Base-by-base conservation (phyloP, 1,140 invertebrate genomes). In the Drosophila nigromelanica region DNA sequence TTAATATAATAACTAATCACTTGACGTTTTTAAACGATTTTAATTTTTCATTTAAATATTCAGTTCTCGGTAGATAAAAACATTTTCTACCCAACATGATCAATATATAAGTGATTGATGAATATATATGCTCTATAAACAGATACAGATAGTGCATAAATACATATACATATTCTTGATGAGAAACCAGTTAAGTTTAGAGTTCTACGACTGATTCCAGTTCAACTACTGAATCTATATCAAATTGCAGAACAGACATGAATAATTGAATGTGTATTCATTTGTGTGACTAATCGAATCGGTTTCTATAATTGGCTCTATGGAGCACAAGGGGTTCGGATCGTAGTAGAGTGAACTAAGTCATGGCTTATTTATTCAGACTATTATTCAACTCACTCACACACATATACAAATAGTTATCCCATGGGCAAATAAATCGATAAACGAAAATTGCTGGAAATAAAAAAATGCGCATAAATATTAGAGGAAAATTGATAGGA, bases 401-500 rank as follows among this genome's bases (percentile, higher is more conserved):
- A 37, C 42, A 63, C 61, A 71, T 33, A 56, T 51, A 35, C 33
- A 35, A 35, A 51, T 73, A 40, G 51, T 61, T 35, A 42, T 14
- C 40, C n/a, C 40, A 43, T 43, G 6, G 40, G n/a, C 69, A 56
- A 55, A 56, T 69, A 82, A 82, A 83, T 82, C 79, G 73, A 82
- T 83, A 82, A 75, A 67, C 60, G 66, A 75, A 27, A 27, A 27
- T 27, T 27, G 27, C 27, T 27, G 73, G 51, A 85, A 80, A 83
- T 73, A 83, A 81, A 45, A 76, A 67, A 68, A 18, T 43, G 30
- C 66, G 71, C 69, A 78, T 50, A 62, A 77, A 82, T 78, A 78
- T 76, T 52, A 63, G 11, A 50, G 14, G 6, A 3, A 60, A 72
- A 64, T 59, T 55, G 37, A 42, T 35, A 45, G n/a, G 39, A 30